Base-by-base conservation (phyloP, 2,888 invertebrate genomes). In the Brenthis ino region DNA sequence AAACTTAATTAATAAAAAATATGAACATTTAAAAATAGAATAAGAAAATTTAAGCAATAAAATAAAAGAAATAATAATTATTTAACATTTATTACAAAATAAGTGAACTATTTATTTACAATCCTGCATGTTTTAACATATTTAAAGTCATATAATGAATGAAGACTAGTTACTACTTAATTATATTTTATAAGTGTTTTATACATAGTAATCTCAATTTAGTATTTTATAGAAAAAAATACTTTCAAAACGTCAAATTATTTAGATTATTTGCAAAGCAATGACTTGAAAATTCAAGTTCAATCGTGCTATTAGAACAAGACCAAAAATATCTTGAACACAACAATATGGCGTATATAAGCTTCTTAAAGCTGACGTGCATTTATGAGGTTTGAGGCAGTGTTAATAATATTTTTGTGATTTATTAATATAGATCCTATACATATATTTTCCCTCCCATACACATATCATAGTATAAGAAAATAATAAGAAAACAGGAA, bases 151-250 rank as follows among this genome's bases (percentile, higher is more conserved):
- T 4, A 66, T 55, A 24, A 51, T 47, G 33, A 55, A 43, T 56
- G 14, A 56, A 61, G 67, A 67, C 67, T 67, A 67, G 67, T 43
- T 37, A 33, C 61, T 67, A 67, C 56, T 51, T 67, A 61, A 6
- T 3, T 37, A 54, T 67, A 24, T 28, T 64, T 58, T 58, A 50
- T 61, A 55, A 55, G 50, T 50, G 48, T 61, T 37, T 56, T 51
- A 56, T 43, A 63, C 67, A 56, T 51, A 57, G 16, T 63, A 67
- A 67, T 67, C 61, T 67, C 67, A 63, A n/a, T 28, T 63, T 58
- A 37, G 24, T 11, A 56, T 8, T 20, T 43, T 43, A 43, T 12
- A 60, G n/a, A 33, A 28, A 50, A 4, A 50, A 48, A 14, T 14
- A 48, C n/a, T 24, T 48, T 56, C n/a, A 28, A 14, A 14, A 56